Evolutionary conservation across 2,888 invertebrate genomes (phyloP).

Genomic region (Mythimna impura): DNA sequence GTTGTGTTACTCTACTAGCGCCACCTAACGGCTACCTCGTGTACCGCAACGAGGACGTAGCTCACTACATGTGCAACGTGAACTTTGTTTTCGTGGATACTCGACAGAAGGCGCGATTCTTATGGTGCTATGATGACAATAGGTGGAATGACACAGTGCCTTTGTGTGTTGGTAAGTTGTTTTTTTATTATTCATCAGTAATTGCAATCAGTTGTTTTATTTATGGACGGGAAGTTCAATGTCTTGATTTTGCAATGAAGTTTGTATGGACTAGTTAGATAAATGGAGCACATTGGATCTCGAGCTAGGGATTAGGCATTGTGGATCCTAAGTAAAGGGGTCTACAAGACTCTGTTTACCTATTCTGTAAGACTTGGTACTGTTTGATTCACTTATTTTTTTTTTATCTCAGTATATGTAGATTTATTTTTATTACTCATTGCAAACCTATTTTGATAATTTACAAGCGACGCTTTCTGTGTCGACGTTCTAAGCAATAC

Average conservation of each 20-base stretch:
- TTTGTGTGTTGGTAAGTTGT: conserved; percentile 91
- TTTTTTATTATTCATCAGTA: conserved; percentile 15
- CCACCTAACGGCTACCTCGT: conserved; percentile 93
- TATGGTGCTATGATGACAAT: conserved; percentile 92
- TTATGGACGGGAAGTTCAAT: conserved; percentile 36
- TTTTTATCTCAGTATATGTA: too few relatives aligned
- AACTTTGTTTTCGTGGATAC: conserved; percentile 93
- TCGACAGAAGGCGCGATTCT: conserved; percentile 90
- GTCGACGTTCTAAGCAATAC: background rate
- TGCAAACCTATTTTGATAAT: too few relatives aligned
- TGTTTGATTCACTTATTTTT: too few relatives aligned
- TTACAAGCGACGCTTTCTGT: background rate
- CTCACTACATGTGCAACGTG: conserved; percentile 93
- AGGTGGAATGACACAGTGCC: conserved; percentile 92
- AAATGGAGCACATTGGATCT: background rate
- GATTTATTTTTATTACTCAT: too few relatives aligned
- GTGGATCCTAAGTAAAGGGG: background rate
- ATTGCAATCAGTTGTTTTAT: conserved; percentile 38
- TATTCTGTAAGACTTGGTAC: too few relatives aligned
- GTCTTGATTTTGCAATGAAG: background rate
- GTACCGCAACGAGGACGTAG: conserved; percentile 91
- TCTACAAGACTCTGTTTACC: background rate
- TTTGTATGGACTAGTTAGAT: too few relatives aligned
- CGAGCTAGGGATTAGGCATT: too few relatives aligned
- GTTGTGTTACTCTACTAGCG: conserved; percentile 92